A percentile compares a stretch with the other conserved stretches of the same genome.
These are phyloP conservation scores for Acyrthosiphon pisum DNA, from an alignment of 1,140 invertebrate genomes.

Conservation along the genomic window DNA sequence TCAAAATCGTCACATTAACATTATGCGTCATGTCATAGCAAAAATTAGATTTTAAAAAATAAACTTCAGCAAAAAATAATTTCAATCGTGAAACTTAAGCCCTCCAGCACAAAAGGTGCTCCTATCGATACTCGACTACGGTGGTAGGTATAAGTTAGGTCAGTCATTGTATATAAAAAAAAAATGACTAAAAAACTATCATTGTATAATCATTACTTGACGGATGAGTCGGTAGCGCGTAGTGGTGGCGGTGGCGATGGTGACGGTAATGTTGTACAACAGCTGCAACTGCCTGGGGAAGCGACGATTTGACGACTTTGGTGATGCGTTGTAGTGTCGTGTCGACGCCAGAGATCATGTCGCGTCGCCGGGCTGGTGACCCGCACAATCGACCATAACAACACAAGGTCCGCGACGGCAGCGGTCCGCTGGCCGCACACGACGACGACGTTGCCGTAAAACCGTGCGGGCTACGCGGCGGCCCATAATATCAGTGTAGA, in stretches of 20 bases:
- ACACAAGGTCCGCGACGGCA: conserved; percentile 39
- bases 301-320: conserved; percentile 30
- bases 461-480: conserved; percentile 47
- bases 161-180: too few species aligned
- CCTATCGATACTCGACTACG: too few species aligned
- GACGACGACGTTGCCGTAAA: conserved; percentile 51
- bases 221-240: conserved; percentile 43
- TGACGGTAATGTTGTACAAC: not conserved
- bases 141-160: too few species aligned
- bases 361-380: conserved; percentile 55
- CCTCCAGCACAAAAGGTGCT: too few species aligned
- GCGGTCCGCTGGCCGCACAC: conserved; percentile 51
- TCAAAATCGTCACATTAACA: not conserved
- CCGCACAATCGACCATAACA: conserved; percentile 57
- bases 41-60: not conserved
- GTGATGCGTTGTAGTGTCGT: conserved; percentile 52
- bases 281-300: not conserved
- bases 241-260: not conserved
- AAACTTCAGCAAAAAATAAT: not conserved
- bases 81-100: too few species aligned
- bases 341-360: conserved; percentile 56
- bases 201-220: conserved; percentile 18
- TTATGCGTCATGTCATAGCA: not conserved
- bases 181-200: too few species aligned
- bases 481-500: conserved; percentile 53